phyloP scores from a whole-genome alignment of 2,113 vertebrate species.

The Archocentrus centrarchus region DNA sequence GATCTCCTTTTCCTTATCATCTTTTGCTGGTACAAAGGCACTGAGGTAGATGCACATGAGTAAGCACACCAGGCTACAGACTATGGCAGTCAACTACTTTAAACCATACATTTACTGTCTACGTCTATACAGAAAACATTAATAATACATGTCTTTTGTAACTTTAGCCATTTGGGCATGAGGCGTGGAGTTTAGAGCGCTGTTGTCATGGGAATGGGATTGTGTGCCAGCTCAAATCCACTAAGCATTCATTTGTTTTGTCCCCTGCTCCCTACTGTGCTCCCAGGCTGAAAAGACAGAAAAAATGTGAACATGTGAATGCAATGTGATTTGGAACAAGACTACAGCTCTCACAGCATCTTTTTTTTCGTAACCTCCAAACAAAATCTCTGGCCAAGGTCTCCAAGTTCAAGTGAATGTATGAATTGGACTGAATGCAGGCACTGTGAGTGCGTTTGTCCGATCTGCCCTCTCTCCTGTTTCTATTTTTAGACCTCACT shows the following conservation, averaged over 20 bases:
- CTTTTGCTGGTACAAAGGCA: background rate
- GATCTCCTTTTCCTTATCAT: constrained; percentile 1
- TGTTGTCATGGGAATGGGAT: constrained; percentile 76
- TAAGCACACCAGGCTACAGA: background rate
- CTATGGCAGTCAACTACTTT: background rate
- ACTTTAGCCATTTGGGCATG: constrained; percentile 50
- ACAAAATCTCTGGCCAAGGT: background rate
- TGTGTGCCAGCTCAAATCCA: constrained; percentile 53
- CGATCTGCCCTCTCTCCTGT: background rate
- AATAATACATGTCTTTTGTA: constrained; percentile 10
- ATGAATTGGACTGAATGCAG: constrained; percentile 22
- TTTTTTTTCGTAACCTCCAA: constrained; percentile 17
- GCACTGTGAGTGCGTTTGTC: constrained; percentile 6
- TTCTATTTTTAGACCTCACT: constrained; percentile 63
- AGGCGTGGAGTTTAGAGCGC: constrained; percentile 27
- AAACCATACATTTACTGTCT: constrained; percentile 1
- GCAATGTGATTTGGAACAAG: constrained; percentile 12
- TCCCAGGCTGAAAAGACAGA: background rate
- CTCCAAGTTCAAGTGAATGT: background rate
- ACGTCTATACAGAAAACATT: background rate
- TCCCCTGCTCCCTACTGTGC: constrained; percentile 49
- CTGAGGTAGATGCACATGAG: constrained; percentile 1
- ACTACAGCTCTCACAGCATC: background rate
- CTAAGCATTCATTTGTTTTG: constrained; percentile 63
- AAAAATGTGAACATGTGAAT: constrained; percentile 12